Base-by-base conservation (phyloP, 2,113 vertebrate species). In the Phaetusa simplex region DNA sequence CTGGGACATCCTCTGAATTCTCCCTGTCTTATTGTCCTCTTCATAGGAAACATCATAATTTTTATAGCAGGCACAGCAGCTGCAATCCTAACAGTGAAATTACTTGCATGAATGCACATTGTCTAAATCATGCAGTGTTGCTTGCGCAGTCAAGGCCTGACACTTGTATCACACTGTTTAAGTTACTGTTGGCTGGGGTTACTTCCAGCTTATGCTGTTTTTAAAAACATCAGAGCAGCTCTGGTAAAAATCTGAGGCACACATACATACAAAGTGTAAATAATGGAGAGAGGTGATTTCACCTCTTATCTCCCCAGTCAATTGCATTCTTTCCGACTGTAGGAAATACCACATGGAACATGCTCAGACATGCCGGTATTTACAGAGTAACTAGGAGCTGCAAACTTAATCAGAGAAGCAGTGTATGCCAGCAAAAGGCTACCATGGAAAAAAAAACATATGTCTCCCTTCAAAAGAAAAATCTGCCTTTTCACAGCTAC, bases 321-420 rank as follows among this genome's bases (percentile, higher is more conserved):
- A 11, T 1, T 61, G 91, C 92, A 71, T 92, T 94, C 92, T 45
- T 93, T 82, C 91, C 93, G 96, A 90, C 93, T 8, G 94, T 88
- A 91, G 92, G 76, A 97, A 95, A 94, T 88, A 30, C 72, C 96
- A 94, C 91, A 50, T 6, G 58, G 83, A 78, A 94, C 96, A 23
- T 65, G 97, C 82, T 95, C 85, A 89, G 96, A 64, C 97, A 69
- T 45, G 95, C 88, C 90, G 88, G 93, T 96, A 5, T 97, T 98
- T 96, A 93, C 61, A 78, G 80, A 95, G 96, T 93, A 74, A 90
- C 95, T 76, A 83, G 82, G 92, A 97, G 91, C 66, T 87, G 86
- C 93, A 96, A 85, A 91, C 95, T 86, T 78, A 92, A 93, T 85
- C 93, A 90, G 83, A 74, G 64, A 81, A 80, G 71, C 81, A 40